Evolutionary conservation across 2,113 vertebrate genomes (phyloP).

Genomic region (Madoqua kirkii): DNA sequence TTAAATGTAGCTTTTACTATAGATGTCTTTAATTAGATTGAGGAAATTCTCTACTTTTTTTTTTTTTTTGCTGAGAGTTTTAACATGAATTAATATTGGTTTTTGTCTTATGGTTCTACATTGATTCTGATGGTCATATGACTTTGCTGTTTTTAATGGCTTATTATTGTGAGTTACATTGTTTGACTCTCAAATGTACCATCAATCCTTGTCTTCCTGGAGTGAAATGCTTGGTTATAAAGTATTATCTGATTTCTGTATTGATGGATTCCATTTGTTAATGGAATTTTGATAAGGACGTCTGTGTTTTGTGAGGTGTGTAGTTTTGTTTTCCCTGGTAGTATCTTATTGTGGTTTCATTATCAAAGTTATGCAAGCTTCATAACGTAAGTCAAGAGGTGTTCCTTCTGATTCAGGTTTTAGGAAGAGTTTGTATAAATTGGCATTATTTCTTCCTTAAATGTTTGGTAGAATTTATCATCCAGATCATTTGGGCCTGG

Average conservation of each 20-base stretch:
- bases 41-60: neutral
- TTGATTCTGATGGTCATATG: neutral
- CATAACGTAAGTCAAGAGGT: neutral
- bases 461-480: neutral
- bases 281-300: neutral
- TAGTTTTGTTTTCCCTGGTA: neutral
- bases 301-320: neutral
- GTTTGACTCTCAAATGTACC: neutral
- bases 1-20: neutral
- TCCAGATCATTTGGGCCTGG: neutral
- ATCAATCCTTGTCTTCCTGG: neutral
- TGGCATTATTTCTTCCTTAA: neutral
- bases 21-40: neutral
- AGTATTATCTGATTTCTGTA: neutral
- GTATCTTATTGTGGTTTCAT: neutral
- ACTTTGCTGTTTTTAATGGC: neutral
- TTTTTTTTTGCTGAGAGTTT: neutral
- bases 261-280: neutral
- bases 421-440: neutral
- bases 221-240: neutral
- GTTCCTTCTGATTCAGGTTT: neutral
- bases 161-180: neutral
- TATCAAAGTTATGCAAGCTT: neutral
- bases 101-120: neutral
- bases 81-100: neutral